Base-by-base conservation (phyloP, 2,113 vertebrate genomes). In the Genyomyrus donnyi region DNA sequence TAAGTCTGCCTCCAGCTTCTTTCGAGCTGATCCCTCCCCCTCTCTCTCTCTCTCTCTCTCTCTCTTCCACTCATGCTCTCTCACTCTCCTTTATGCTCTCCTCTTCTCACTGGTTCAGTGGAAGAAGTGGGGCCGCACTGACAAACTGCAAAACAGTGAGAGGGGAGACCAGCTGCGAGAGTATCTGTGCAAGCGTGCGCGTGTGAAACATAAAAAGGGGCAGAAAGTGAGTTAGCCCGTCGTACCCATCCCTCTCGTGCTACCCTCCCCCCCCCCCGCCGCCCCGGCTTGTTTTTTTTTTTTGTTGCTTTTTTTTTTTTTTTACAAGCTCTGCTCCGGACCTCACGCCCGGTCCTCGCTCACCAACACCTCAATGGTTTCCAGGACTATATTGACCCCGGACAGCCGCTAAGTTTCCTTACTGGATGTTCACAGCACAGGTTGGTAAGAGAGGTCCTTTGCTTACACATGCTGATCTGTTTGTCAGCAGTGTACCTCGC, bases 391-490 rank as follows among this genome's bases (percentile, higher is more conserved):
- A 91, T 83, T 88, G 90, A 91, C 88, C 50, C 46, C 62, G 50
- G 88, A 77, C 48, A 42, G 56, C 87, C 74, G 45, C 86, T 4
- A 46, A 88, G 48, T 91, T 90, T 88, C 90, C 91, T 90, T 24
- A 27, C 88, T 94, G 91, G 91, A 94, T 93, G 92, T 92, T 91
- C 93, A 90, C 90, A 58, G 87, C 83, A 50, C 86, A 80, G 90
- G 53, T 91, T 6, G 94, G 95, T 95, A 93, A 88, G 93, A 90
- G 88, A 48, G 42, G 3, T 46, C 35, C 15, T 89, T 89, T 5
- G 53, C 48, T 2, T 56, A 88, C 90, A 13, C 31, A 84, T 3
- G 19, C 21, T 50, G 15, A 85, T 80, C 10, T 70, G 39, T 90
- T 42, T 86, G 6, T 89, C 52, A 70, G 45, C 45, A 27, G 35